Evolutionary conservation across 2,797 vertebrate genomes (phyloP), one percentile per base, ranked within the genome.

Genomic region (Peromyscus aztecus): DNA sequence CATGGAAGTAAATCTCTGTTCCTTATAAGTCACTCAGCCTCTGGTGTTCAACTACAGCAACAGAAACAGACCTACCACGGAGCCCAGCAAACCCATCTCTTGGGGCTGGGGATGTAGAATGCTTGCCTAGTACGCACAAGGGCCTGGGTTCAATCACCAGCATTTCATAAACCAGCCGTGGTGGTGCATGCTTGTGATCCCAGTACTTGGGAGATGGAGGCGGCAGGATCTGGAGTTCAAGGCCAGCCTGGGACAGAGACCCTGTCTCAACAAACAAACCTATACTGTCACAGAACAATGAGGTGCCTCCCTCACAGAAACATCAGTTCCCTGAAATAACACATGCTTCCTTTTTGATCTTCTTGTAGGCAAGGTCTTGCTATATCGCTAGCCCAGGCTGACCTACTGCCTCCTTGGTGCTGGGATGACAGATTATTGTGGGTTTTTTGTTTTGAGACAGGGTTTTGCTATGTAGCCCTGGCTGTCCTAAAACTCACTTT

Each of bases 231-330:
- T 27, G 24, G 13, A 55, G 34, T 55, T 61, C n/a, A 37, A 71
- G 49, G 8, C 34, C 34, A 86, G 84, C 46, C 31, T 52, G 43
- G 17, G 2, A 24, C 4, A 86, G 37, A 52, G 63, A 69, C 17
- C 43, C 29, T n/a, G 46, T 17, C 63, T 86, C 65, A 69, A 52
- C 83, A 37, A n/a, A 69, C 34, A 27, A 52, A 52, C 43, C 19
- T 0, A 31, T 5, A 21, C 17, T 10, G 1, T 37, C 71, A 13
- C 10, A 4, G 43, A 59, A 78, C 71, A 34, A 5, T 0, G 0
- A 31, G n/a, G 76, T 17, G 16, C 16, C 13, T 40, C 29, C 21
- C 59, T 24, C 0, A 3, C 27, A 17, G n/a, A 90, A 55, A 61
- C 19, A 0, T 4, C 14, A 14, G n/a, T 46, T 2, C 37, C 16